These are phyloP conservation scores for Gymnopithys bicolor DNA, from an alignment of 2,797 vertebrate species.

Conservation along the genomic window DNA sequence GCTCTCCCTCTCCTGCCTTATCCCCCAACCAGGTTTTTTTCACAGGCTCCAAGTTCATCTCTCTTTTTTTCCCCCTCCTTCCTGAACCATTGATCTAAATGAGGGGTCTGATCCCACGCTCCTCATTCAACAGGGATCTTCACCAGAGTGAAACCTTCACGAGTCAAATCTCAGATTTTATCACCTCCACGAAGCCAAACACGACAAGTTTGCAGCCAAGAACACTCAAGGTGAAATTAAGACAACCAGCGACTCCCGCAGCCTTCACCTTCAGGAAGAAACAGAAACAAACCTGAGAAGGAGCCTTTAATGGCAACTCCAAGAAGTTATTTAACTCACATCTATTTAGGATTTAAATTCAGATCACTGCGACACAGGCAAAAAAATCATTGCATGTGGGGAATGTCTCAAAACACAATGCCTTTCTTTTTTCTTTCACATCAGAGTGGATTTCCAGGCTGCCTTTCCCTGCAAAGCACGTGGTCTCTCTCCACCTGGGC, in stretches of 20 bases:
- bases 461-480: not conserved
- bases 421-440: not conserved
- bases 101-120: not conserved
- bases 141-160: not conserved
- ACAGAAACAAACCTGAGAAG: not conserved
- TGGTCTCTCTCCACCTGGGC: rapidly evolving
- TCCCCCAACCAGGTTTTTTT: not conserved
- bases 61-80: not conserved
- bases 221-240: slow-evolving; percentile 1
- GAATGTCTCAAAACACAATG: not conserved
- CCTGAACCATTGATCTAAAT: not conserved
- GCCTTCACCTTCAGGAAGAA: not conserved
- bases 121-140: not conserved
- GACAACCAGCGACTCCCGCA: not conserved
- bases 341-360: not conserved
- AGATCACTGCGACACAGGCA: not conserved
- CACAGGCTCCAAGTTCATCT: not conserved
- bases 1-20: not conserved
- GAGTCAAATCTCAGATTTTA: not conserved
- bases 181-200: not conserved
- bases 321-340: not conserved
- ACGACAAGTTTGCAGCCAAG: not conserved
- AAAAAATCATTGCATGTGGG: not conserved
- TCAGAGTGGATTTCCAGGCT: not conserved
- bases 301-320: not conserved